phyloP scores from a whole-genome alignment of 30 jellyfish, hydroid and myxozoan genomes.

The Morbakka virulenta region DNA sequence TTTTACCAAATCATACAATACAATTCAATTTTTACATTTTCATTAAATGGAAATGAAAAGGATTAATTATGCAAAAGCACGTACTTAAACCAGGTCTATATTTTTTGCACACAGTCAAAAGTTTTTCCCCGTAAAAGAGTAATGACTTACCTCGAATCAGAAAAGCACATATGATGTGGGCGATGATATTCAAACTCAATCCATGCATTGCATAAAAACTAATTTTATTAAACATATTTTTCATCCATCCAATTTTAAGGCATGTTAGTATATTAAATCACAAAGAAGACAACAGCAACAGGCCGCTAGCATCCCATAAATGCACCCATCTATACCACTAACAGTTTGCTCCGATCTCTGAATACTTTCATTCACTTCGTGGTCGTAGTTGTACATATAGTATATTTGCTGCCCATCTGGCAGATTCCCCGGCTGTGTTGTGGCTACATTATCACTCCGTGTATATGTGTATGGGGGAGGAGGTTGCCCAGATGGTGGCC shows the following conservation, averaged over 20 bases:
- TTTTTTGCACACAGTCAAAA: too few relatives aligned
- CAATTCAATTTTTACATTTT: too few relatives aligned
- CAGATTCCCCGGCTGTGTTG: slow-evolving; percentile 20
- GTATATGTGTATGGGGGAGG: not conserved
- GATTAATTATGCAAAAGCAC: too few relatives aligned
- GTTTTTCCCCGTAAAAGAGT: not conserved
- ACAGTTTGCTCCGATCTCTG: slow-evolving; percentile 53
- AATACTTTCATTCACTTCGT: slow-evolving; percentile 20
- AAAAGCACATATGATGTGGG: not conserved
- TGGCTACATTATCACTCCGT: not conserved
- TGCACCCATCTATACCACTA: slow-evolving; percentile 53
- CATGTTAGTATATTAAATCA: slow-evolving; percentile 49
- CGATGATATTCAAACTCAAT: not conserved
- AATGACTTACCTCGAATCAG: not conserved
- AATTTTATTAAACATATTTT: too few relatives aligned
- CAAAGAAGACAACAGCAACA: slow-evolving; percentile 66
- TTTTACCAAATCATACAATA: too few relatives aligned
- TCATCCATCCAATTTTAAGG: too few relatives aligned
- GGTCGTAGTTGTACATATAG: slow-evolving; percentile 23
- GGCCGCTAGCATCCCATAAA: slow-evolving; percentile 75
- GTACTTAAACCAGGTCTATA: too few relatives aligned
- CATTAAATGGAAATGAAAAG: too few relatives aligned
- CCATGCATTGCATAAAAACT: too few relatives aligned
- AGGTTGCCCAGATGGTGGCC: not conserved
- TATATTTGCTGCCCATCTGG: slow-evolving; percentile 13